These are phyloP conservation scores for Cerastis leucographa DNA, from an alignment of 2,888 invertebrate species.

Conservation along the genomic window DNA sequence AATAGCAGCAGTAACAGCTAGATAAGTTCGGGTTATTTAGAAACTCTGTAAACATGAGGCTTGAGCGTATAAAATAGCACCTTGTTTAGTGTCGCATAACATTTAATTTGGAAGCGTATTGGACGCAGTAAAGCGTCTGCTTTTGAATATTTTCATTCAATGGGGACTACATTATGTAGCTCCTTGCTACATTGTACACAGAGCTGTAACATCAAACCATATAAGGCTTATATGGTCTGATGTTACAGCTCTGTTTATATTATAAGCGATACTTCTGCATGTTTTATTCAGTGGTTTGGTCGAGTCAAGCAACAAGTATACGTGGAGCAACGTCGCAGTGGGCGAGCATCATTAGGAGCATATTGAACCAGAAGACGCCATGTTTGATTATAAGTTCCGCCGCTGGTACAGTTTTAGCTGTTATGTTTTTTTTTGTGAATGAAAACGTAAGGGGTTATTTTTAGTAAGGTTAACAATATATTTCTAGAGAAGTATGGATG, in stretches of 20 bases:
- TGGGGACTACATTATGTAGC: neutral
- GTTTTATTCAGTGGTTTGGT: conserved; percentile 57
- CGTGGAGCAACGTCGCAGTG: conserved; percentile 56
- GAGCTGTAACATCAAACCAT: neutral
- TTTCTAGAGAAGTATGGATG: neutral
- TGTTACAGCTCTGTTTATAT: too few species aligned
- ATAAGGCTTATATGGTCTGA: neutral
- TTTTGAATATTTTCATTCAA: neutral
- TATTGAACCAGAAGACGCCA: conserved; percentile 70
- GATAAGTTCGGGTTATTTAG: neutral
- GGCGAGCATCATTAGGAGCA: conserved; percentile 76
- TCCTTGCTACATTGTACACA: neutral
- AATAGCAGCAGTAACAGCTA: too few species aligned
- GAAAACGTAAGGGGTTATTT: neutral
- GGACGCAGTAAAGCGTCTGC: neutral
- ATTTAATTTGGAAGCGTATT: neutral
- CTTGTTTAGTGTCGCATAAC: neutral
- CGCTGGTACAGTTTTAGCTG: neutral
- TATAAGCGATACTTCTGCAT: conserved; percentile 36
- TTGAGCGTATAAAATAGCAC: neutral
- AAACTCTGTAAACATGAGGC: neutral
- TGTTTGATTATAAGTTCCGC: conserved; percentile 61
- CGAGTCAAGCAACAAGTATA: conserved; percentile 69
- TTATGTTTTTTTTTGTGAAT: neutral
- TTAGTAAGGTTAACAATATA: neutral